Base-by-base conservation (phyloP, 2,888 invertebrate genomes). In the Hydroisotoma schaefferi region DNA sequence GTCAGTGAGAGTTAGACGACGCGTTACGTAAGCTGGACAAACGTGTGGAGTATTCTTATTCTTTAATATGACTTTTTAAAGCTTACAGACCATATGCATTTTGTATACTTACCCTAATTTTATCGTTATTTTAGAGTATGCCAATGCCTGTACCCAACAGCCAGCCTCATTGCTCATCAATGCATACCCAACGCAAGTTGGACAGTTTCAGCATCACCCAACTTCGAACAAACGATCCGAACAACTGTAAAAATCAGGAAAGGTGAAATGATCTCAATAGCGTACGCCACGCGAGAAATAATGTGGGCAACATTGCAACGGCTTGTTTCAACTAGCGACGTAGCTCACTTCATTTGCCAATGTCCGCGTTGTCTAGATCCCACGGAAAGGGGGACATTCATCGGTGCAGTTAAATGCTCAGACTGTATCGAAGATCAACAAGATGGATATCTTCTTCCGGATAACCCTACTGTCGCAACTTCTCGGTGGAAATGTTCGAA, bases 311-410 rank as follows among this genome's bases (percentile, higher is more conserved):
- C 70, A 25, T 54, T 68, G 27, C 70, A 68, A 22, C 55, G 70
- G 10, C 55, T 67, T 3, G 59, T 68, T 3, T 68, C 68, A 12
- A 65, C 68, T 1, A 65, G 65, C 48, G 68, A 70, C n/a, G 63
- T 65, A n/a, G 70, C 68, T n/a, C 68, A 68, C 49, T 68, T 68
- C 28, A 55, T 63, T 22, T 70, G 70, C 27, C 54, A 63, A 33
- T 70, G 70, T 53, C 29, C 26, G 2, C 54, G 70, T 2, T 70
- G 70, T 40, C 2, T 26, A 8, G 70, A 70, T 48, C 63, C 58
- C 3, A 65, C 67, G 1, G 70, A 70, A 57, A 33, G 59, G 2
- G 44, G 51, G n/a, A 70, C 66, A 1, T 65, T 60, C 26, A 49
- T 68, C 28, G 61, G 68, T 12, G 70, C 63, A 10, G 52, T 70